phyloP scores from a whole-genome alignment of 2,888 invertebrate species.

The Portevinia maculata region DNA sequence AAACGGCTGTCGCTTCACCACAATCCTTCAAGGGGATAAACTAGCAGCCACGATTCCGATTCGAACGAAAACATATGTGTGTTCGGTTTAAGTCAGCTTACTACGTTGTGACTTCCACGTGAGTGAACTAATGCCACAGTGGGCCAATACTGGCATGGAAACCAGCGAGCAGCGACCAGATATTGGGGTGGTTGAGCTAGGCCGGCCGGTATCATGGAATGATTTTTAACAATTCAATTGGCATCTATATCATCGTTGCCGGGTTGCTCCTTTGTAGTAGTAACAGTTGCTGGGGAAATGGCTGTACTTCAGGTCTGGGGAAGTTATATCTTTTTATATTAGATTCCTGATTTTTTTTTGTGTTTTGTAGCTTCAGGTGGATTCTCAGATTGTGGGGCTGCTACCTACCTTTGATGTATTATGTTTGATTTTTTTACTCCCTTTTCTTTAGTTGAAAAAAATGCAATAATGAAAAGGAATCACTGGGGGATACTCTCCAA shows the following conservation, averaged over 20 bases:
- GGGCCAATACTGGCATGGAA: slow-evolving; percentile 38
- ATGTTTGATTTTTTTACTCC: slow-evolving; percentile 25
- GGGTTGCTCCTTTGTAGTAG: slow-evolving; percentile 54
- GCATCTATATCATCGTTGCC: slow-evolving; percentile 44
- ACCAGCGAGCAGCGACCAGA: slow-evolving; percentile 9
- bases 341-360: slow-evolving; percentile 61
- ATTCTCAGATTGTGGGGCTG: slow-evolving; percentile 31
- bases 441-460: slow-evolving; percentile 34
- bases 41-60: slow-evolving; percentile 43
- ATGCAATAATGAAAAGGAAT: slow-evolving; percentile 66
- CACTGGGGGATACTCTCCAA: slow-evolving; percentile 58
- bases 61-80: slow-evolving; percentile 44
- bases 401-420: slow-evolving; percentile 67
- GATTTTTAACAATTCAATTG: slow-evolving; percentile 67
- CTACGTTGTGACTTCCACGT: slow-evolving; percentile 56
- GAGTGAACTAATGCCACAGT: slow-evolving; percentile 38
- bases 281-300: slow-evolving; percentile 24
- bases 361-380: slow-evolving; percentile 59
- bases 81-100: slow-evolving; percentile 50
- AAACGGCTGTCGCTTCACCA: slow-evolving; percentile 29
- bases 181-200: slow-evolving; percentile 1
- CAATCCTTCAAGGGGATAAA: slow-evolving; percentile 38
- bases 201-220: slow-evolving; percentile 8
- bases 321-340: slow-evolving; percentile 52
- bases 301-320: background rate